phyloP scores from a whole-genome alignment of 2,888 invertebrate genomes.

The Leptopilina syphax region DNA sequence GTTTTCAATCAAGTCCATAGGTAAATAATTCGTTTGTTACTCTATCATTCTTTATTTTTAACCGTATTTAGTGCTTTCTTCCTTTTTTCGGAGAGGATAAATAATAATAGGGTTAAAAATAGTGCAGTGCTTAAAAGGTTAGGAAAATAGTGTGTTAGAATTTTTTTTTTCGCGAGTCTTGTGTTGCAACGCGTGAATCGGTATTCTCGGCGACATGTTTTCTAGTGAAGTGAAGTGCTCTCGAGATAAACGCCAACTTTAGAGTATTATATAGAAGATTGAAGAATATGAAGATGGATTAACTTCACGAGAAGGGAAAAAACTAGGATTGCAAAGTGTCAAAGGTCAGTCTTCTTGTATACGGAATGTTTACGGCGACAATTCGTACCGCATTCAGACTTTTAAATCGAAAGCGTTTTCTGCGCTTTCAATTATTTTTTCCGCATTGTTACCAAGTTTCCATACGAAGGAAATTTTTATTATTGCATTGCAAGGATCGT shows the following conservation, averaged over 20 bases:
- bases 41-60: not conserved
- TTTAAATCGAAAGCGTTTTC: not conserved
- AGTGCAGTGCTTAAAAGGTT: slow-evolving; percentile 13
- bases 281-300: slow-evolving; percentile 25
- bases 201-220: slow-evolving; percentile 6
- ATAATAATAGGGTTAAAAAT: not conserved
- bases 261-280: not conserved
- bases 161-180: not conserved
- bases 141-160: not conserved
- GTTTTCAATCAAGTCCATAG: not conserved
- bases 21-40: not conserved
- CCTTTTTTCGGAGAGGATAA: not conserved
- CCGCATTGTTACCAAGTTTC: too few relatives aligned
- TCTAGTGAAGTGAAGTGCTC: slow-evolving; percentile 30
- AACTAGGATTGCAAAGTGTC: not conserved
- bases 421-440: too few relatives aligned
- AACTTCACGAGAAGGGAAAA: slow-evolving; percentile 7
- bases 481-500: too few relatives aligned
- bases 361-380: not conserved
- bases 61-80: not conserved
- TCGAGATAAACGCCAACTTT: slow-evolving; percentile 20
- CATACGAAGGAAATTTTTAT: too few relatives aligned
- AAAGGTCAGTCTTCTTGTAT: slow-evolving; percentile 24
- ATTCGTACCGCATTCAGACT: not conserved
- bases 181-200: not conserved